A percentile compares a stretch with the other conserved stretches of the same genome.
phyloP scores from a whole-genome alignment of 2,113 vertebrate genomes.

The Zapus hudsonius region DNA sequence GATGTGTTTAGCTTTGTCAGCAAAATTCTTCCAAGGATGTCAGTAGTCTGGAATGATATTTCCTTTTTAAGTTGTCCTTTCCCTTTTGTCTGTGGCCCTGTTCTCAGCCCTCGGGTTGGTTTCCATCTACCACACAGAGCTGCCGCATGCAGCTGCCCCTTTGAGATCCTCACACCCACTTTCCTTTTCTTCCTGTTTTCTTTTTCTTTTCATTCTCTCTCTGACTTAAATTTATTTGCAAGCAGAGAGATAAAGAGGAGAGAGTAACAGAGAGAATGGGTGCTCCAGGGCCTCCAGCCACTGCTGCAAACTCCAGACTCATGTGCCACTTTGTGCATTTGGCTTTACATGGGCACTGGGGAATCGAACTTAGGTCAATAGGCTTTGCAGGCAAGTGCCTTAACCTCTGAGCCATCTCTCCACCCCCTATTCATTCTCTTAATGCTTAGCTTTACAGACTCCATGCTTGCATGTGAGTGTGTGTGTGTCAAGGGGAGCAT shows the following conservation, averaged over 20 bases:
- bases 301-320: no score
- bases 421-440: neutral
- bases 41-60: slow-evolving; percentile 64
- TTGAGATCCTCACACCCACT: neutral
- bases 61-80: slow-evolving; percentile 54
- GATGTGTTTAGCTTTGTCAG: slow-evolving; percentile 79
- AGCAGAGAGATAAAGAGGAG: no score
- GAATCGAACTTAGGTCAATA: no score
- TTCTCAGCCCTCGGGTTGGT: slow-evolving; percentile 29
- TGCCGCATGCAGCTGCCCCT: neutral
- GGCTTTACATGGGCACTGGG: no score
- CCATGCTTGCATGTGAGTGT: neutral
- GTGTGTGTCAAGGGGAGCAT: neutral
- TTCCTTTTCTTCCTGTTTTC: neutral
- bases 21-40: slow-evolving; percentile 79
- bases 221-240: no score
- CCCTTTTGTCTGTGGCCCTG: neutral
- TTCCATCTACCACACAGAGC: slow-evolving; percentile 15
- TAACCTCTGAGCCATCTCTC: no score
- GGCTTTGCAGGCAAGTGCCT: no score
- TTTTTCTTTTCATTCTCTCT: neutral
- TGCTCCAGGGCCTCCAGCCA: no score
- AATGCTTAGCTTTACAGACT: neutral
- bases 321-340: no score
- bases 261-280: no score